These are phyloP conservation scores for Lucilia sericata DNA, from an alignment of 1,140 invertebrate genomes.

Conservation along the genomic window DNA sequence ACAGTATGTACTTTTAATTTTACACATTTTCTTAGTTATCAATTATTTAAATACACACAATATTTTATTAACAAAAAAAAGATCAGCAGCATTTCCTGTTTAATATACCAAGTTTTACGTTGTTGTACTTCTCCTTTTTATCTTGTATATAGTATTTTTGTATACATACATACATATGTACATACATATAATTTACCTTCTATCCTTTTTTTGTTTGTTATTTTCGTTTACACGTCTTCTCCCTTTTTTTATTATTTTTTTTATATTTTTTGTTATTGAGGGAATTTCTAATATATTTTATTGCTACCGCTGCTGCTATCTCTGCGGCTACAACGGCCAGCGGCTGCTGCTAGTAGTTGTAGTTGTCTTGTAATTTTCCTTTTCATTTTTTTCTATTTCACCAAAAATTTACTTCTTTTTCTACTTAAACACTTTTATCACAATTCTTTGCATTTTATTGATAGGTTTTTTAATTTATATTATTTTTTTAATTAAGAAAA, in stretches of 20 bases:
- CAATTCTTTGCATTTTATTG: constrained; percentile 33
- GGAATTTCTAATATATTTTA: constrained; percentile 28
- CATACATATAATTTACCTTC: neutral
- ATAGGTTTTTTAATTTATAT: neutral
- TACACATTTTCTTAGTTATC: no score
- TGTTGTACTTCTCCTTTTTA: neutral
- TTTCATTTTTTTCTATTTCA: constrained; percentile 4
- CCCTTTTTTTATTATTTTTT: neutral
- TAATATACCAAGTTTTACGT: neutral
- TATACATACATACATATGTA: no score
- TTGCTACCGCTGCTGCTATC: neutral
- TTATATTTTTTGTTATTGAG: neutral
- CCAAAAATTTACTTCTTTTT: neutral
- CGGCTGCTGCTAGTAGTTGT: constrained; percentile 4
- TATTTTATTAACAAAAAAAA: neutral
- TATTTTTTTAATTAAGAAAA: constrained; percentile 15
- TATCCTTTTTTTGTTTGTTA: neutral
- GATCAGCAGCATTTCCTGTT: neutral
- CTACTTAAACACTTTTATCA: constrained; percentile 30
- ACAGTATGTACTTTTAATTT: no score
- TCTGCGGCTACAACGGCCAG: neutral
- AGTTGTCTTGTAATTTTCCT: constrained; percentile 10
- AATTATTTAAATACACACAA: no score
- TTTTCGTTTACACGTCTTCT: constrained; percentile 19
- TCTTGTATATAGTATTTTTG: neutral